These are phyloP conservation scores for Zaprionus lineosus DNA, from an alignment of 2,888 invertebrate species.

Conservation along the genomic window DNA sequence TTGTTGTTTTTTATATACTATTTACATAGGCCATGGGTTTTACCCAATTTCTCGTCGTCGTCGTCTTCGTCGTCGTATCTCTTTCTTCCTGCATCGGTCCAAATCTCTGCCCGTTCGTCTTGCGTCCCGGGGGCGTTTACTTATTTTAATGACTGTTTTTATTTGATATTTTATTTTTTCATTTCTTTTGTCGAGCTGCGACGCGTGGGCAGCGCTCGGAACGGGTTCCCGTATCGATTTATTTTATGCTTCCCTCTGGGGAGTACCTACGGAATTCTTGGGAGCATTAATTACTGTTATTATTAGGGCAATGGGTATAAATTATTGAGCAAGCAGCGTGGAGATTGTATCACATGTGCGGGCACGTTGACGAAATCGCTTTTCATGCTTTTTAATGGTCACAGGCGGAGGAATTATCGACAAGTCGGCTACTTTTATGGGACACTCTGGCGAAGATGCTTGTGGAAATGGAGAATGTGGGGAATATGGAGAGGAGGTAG, in stretches of 20 bases:
- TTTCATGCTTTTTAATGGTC: slow-evolving; percentile 48
- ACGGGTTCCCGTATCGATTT: slow-evolving; percentile 36
- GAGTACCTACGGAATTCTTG: slow-evolving; percentile 26
- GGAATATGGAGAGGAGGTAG: no score
- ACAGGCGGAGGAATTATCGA: background rate
- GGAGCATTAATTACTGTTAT: slow-evolving; percentile 65
- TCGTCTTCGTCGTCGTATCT: background rate
- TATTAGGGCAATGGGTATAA: slow-evolving; percentile 62
- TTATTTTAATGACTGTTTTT: background rate
- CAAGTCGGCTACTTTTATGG: background rate
- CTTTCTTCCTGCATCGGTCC: background rate
- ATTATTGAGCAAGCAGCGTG: slow-evolving; percentile 49
- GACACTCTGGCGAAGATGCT: background rate
- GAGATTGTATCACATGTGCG: slow-evolving; percentile 58
- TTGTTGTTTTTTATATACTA: slow-evolving; percentile 22
- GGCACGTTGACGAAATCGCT: slow-evolving; percentile 23
- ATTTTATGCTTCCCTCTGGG: background rate
- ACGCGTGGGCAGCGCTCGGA: slow-evolving; percentile 38
- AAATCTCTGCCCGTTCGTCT: no score
- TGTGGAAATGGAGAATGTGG: no score
- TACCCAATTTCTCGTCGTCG: slow-evolving; percentile 1
- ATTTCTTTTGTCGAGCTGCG: no score
- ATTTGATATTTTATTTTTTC: no score
- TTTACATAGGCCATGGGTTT: slow-evolving; percentile 18
- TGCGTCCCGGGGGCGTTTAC: no score